Percentiles rank a stretch among this genome's conserved stretches.
Evolutionary conservation across 64 coral and sea anemone genomes (phyloP).

Genomic region (Actinia equina): DNA sequence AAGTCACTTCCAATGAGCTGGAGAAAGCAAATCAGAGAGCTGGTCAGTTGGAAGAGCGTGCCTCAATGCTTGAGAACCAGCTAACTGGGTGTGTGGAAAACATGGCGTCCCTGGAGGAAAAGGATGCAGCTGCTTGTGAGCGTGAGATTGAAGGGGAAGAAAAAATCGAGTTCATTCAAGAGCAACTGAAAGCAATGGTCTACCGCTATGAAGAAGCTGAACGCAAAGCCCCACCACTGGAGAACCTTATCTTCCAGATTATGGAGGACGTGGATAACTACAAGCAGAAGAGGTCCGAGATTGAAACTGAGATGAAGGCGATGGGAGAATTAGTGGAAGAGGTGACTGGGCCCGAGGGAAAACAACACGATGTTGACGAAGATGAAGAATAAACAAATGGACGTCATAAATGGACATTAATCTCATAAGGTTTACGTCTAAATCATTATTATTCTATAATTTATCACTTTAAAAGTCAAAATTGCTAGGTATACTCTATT

Average conservation of each 20-base stretch:
- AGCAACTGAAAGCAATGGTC: constrained; percentile 31
- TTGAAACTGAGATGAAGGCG: constrained; percentile 50
- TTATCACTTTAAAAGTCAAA: not conserved
- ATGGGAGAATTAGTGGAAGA: constrained; percentile 81
- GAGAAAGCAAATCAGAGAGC: constrained; percentile 43
- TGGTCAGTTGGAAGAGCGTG: not conserved
- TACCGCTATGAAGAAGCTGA: constrained; percentile 70
- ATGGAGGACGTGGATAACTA: constrained; percentile 56
- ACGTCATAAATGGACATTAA: not conserved
- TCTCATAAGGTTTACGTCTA: not conserved
- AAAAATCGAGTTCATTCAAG: constrained; percentile 46
- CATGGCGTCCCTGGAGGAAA: constrained; percentile 13
- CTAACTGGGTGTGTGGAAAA: not conserved
- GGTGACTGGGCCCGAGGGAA: not conserved
- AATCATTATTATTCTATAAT: not conserved
- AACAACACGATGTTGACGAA: constrained; percentile 8
- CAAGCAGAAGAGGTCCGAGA: constrained; percentile 17
- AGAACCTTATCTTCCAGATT: constrained; percentile 47
- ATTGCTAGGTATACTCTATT: not conserved
- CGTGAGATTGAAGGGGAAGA: constrained; percentile 28
- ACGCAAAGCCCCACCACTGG: constrained; percentile 73
- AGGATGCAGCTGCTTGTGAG: constrained; percentile 27
- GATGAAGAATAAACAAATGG: not conserved
- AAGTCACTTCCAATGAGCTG: constrained; percentile 28
- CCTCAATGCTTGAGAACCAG: not conserved